A percentile compares a stretch with the other conserved stretches of the same genome.
These are phyloP conservation scores for Platichthys stellatus DNA, from an alignment of 2,113 vertebrate species.

Conservation along the genomic window DNA sequence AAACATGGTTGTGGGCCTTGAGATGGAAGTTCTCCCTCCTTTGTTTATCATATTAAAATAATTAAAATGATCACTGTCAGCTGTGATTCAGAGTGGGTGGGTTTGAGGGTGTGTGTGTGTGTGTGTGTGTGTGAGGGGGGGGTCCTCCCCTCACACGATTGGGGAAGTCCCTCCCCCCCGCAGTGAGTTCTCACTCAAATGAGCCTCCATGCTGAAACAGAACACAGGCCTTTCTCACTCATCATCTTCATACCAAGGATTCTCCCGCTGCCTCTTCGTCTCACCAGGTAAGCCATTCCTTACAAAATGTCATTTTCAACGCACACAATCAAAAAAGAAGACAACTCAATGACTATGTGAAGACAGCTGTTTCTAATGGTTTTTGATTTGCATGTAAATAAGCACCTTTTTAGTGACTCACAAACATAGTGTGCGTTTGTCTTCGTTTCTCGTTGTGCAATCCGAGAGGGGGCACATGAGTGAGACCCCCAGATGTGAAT, in stretches of 20 bases:
- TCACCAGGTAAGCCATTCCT: conserved; percentile 51
- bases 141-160: background rate
- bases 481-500: too few species aligned
- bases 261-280: conserved; percentile 11
- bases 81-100: background rate
- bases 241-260: conserved; percentile 29
- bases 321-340: background rate
- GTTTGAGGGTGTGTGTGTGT: too few species aligned
- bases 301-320: background rate
- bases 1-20: too few species aligned
- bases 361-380: too few species aligned
- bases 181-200: conserved; percentile 55
- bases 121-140: background rate
- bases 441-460: too few species aligned
- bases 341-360: too few species aligned
- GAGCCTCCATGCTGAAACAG: conserved; percentile 38
- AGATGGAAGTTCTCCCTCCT: too few species aligned
- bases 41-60: too few species aligned
- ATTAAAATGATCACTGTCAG: background rate
- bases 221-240: background rate
- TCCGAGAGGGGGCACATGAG: too few species aligned
- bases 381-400: too few species aligned
- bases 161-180: conserved; percentile 55
- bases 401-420: too few species aligned
- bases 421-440: too few species aligned